Percentiles rank a stretch among this genome's conserved stretches.
Conservation (phyloP, 2,888 invertebrate genomes). For the Pycnomerus fuliginosus region DNA sequence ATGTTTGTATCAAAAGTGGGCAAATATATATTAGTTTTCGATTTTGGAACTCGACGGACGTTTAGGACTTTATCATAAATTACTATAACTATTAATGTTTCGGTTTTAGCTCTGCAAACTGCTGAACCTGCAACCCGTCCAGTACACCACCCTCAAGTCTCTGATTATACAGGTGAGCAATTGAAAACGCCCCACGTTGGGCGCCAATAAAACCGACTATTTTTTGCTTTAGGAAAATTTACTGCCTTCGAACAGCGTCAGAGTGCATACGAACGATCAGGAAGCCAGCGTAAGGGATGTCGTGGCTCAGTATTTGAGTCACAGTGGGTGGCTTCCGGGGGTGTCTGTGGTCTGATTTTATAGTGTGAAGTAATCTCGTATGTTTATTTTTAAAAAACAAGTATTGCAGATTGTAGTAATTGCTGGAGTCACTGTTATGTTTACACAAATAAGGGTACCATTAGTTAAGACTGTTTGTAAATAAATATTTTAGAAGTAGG, state of each 20-base stretch:
- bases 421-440: too few species aligned
- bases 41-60: not conserved
- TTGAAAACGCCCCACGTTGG: too few species aligned
- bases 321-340: conserved; percentile 47
- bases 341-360: conserved; percentile 36
- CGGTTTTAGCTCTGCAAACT: conserved; percentile 67
- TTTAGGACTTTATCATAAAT: too few species aligned
- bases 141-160: conserved; percentile 87
- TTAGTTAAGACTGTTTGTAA: too few species aligned
- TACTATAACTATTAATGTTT: conserved; percentile 2
- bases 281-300: conserved; percentile 43
- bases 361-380: too few species aligned
- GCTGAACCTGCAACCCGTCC: conserved; percentile 80
- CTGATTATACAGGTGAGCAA: conserved; percentile 67
- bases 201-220: too few species aligned
- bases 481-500: too few species aligned
- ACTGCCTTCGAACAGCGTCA: conserved; percentile 36
- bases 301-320: conserved; percentile 45
- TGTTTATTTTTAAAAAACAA: too few species aligned
- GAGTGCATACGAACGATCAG: conserved; percentile 29
- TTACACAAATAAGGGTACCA: too few species aligned
- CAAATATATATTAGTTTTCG: not conserved
- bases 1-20: too few species aligned
- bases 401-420: too few species aligned
- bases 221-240: conserved; percentile 42